A percentile compares a stretch with the other conserved stretches of the same genome.
phyloP scores from a whole-genome alignment of 2,888 invertebrate species.

The Xestobium rufovillosum region DNA sequence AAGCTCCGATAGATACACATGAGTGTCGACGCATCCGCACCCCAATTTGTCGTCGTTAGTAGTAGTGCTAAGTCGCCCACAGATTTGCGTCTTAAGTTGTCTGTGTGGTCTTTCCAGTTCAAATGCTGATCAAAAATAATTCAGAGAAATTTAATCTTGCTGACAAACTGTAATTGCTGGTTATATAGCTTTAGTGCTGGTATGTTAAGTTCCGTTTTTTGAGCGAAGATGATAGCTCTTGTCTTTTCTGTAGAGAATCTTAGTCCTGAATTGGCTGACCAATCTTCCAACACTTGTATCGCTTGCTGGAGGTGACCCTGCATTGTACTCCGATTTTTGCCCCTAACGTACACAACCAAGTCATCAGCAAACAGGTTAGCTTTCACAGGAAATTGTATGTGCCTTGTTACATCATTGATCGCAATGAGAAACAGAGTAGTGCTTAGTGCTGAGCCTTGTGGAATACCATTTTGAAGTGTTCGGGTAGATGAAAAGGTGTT shows the following conservation, averaged over 20 bases:
- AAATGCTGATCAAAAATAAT: constrained; percentile 10
- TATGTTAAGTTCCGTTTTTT: background rate
- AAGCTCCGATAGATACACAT: constrained; percentile 14
- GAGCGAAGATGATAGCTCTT: constrained; percentile 3
- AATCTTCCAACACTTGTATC: constrained; percentile 4
- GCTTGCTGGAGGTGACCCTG: background rate
- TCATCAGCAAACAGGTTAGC: background rate
- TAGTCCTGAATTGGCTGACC: constrained; percentile 7
- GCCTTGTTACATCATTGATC: background rate
- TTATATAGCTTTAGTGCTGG: constrained; percentile 1
- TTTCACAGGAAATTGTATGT: background rate
- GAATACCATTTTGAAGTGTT: background rate
- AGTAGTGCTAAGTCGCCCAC: constrained; percentile 18
- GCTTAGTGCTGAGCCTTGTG: background rate
- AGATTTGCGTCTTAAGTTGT: constrained; percentile 12
- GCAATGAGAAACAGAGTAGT: background rate
- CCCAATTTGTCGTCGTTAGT: constrained; percentile 16
- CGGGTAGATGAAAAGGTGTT: no score
- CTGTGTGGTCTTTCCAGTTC: constrained; percentile 16
- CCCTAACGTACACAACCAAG: constrained; percentile 1
- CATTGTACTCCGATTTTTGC: constrained; percentile 4
- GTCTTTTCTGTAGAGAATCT: constrained; percentile 8
- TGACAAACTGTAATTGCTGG: constrained; percentile 3
- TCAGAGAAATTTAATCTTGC: constrained; percentile 9
- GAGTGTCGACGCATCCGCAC: constrained; percentile 13